Percentiles rank a stretch among this genome's conserved stretches.
These are phyloP conservation scores for Sphenopsis melanotis DNA, from an alignment of 2,797 vertebrate species.

Conservation along the genomic window DNA sequence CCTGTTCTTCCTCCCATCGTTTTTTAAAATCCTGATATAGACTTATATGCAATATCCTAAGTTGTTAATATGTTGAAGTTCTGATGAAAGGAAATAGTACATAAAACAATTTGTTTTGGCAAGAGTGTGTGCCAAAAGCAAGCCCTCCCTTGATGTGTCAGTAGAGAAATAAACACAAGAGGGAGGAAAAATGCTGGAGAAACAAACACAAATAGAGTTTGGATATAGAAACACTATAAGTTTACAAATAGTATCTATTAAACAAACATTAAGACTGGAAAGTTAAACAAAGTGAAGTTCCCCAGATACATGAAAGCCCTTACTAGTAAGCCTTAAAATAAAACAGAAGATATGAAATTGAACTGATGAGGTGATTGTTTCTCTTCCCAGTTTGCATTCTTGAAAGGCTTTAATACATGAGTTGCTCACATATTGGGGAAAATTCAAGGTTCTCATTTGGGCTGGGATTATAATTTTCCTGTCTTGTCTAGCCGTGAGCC, in stretches of 20 bases:
- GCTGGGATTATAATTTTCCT: background rate
- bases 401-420: background rate
- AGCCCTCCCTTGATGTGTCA: slow-evolving; percentile 74
- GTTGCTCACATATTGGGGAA: background rate
- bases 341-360: slow-evolving; percentile 37
- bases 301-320: slow-evolving; percentile 69
- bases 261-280: slow-evolving; percentile 65
- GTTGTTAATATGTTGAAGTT: slow-evolving; percentile 56
- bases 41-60: slow-evolving; percentile 32
- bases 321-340: slow-evolving; percentile 25
- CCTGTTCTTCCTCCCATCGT: slow-evolving; percentile 25
- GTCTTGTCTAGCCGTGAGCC: background rate
- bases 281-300: slow-evolving; percentile 66
- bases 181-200: slow-evolving; percentile 61
- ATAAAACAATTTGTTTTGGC: slow-evolving; percentile 73
- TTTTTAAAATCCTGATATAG: slow-evolving; percentile 8
- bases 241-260: slow-evolving; percentile 75
- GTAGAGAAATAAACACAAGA: slow-evolving; percentile 72
- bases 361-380: slow-evolving; percentile 51
- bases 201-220: slow-evolving; percentile 68
- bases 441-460: background rate
- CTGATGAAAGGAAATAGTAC: slow-evolving; percentile 72
- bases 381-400: background rate
- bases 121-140: slow-evolving; percentile 56
- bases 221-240: slow-evolving; percentile 39